phyloP scores from a whole-genome alignment of 2,113 vertebrate species.

The Nansenia antarctica region DNA sequence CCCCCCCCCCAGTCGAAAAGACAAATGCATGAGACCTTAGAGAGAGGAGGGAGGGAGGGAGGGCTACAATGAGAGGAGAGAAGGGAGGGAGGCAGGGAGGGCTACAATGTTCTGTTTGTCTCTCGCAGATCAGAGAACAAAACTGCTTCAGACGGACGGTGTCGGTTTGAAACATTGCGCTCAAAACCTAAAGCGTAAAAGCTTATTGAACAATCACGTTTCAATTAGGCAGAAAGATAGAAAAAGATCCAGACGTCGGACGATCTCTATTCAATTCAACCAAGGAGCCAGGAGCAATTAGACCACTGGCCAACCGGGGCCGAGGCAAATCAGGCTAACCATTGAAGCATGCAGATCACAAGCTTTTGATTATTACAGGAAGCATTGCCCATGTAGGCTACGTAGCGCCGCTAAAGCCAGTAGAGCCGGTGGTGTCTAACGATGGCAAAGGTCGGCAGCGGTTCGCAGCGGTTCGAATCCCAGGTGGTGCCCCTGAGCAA shows the following conservation, averaged over 20 bases:
- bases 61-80: background rate
- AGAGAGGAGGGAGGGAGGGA: constrained; percentile 61
- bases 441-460: no score
- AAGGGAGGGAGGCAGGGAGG: no score
- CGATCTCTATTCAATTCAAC: constrained; percentile 41
- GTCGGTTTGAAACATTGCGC: constrained; percentile 40
- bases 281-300: background rate
- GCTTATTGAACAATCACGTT: constrained; percentile 41
- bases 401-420: background rate
- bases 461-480: no score
- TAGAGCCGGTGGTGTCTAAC: no score
- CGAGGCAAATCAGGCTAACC: background rate
- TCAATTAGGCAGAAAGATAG: constrained; percentile 36
- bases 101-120: constrained; percentile 67
- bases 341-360: constrained; percentile 20
- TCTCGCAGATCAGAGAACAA: constrained; percentile 56
- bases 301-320: constrained; percentile 2
- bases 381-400: background rate
- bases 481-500: no score
- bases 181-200: constrained; percentile 45
- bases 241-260: constrained; percentile 32
- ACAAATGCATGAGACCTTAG: constrained; percentile 57
- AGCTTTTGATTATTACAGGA: constrained; percentile 30
- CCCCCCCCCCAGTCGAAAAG: constrained; percentile 57
- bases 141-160: constrained; percentile 42